Base-by-base conservation (phyloP, 1,140 invertebrate genomes). In the Apis florea region DNA sequence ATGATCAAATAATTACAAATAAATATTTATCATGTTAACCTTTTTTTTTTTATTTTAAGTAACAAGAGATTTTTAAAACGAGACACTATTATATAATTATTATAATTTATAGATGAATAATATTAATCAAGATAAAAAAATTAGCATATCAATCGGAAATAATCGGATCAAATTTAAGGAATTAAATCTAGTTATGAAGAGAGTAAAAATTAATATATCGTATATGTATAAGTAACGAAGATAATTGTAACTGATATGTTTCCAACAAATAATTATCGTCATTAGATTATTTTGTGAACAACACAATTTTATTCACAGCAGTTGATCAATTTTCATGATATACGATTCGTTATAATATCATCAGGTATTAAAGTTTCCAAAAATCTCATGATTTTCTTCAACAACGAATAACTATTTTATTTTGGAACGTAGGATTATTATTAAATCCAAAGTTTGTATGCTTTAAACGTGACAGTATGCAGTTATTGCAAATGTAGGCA, bases 401-500 rank as follows among this genome's bases (percentile, higher is more conserved):
- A 81, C 53, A 59, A 75, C 53, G 53, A 75, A 67, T 40, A 47
- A 66, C 11, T 74, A 53, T 21, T 58, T 15, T 51, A 63, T 61
- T 54, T 11, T 19, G 24, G 24, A 81, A 75, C 79, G 40, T 53
- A 81, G 63, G 21, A 68, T 59, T 17, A 75, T 81, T 54, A n/a
- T 75, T 49, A 58, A 81, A 75, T 54, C 49, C 59, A 54, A 53
- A 61, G n/a, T 73, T 53, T 47, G 49, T 53, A 54, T 61, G 26
- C 56, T 64, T 73, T n/a, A 31, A 74, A 64, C 66, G 40, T 84
- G 83, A 76, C 72, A 71, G n/a, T 70, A 53, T 40, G 54, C 51
- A 31, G 79, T 85, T 85, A 88, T 85, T 88, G 87, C 86, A 74
- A 82, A 67, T n/a, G n/a, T 74, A 61, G 68, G 59, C 59, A 47